Evolutionary conservation across 2,113 vertebrate species (phyloP).

Genomic region (Conger conger): DNA sequence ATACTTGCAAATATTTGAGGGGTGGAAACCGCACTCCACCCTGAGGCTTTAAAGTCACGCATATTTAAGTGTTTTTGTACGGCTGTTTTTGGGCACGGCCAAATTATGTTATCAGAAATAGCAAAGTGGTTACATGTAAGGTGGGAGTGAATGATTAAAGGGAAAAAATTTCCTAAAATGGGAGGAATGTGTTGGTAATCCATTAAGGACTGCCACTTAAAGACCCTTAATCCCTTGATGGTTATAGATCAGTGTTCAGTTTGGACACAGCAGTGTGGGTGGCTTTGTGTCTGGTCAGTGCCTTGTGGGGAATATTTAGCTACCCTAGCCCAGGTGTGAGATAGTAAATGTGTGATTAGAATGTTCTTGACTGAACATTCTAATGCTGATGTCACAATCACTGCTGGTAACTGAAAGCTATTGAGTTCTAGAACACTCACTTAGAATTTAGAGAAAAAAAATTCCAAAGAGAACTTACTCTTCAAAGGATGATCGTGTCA

Average conservation of each 20-base stretch:
- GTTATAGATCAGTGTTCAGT: not conserved
- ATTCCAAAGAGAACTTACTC: too few relatives aligned
- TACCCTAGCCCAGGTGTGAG: not conserved
- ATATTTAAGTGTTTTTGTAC: constrained; percentile 40
- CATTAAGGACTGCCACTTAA: not conserved
- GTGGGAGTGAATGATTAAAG: not conserved
- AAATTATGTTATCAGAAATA: constrained; percentile 21
- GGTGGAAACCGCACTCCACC: constrained; percentile 61
- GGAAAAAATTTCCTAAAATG: not conserved
- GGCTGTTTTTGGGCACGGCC: constrained; percentile 38
- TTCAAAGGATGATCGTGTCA: too few relatives aligned
- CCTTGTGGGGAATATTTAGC: not conserved
- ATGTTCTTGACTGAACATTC: too few relatives aligned
- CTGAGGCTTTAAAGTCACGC: constrained; percentile 61
- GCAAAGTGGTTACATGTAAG: not conserved
- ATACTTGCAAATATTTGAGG: constrained; percentile 58
- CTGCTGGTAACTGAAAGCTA: too few relatives aligned
- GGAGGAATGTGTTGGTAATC: not conserved
- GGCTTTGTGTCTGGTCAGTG: not conserved
- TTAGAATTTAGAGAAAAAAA: too few relatives aligned
- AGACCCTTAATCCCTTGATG: not conserved
- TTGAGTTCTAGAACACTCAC: too few relatives aligned
- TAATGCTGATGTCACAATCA: too few relatives aligned
- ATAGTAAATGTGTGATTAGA: too few relatives aligned
- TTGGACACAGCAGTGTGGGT: not conserved